phyloP scores from a whole-genome alignment of 1,140 invertebrate genomes.

The Drosophila sp. region DNA sequence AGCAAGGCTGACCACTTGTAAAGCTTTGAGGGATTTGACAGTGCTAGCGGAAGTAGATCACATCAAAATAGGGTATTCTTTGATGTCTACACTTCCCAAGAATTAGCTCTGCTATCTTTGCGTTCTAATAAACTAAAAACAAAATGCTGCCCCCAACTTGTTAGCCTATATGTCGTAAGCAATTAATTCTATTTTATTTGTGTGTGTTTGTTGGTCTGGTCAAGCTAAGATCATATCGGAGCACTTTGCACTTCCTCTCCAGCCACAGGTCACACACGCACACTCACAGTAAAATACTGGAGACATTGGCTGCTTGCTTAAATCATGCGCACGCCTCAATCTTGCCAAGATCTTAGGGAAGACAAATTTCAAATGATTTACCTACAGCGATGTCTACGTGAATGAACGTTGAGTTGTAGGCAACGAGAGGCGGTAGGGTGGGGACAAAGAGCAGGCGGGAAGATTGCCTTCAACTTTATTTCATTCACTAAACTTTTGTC shows the following conservation, averaged over 20 bases:
- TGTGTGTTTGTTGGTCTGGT: constrained; percentile 16
- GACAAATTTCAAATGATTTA: constrained; percentile 59
- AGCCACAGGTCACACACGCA: constrained; percentile 26
- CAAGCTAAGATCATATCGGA: constrained; percentile 46
- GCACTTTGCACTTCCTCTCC: constrained; percentile 56
- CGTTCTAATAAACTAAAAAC: not conserved
- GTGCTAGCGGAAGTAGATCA: constrained; percentile 26
- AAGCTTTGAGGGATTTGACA: too few relatives aligned
- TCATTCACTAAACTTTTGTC: constrained; percentile 60
- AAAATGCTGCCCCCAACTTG: constrained; percentile 48
- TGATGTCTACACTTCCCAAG: constrained; percentile 20
- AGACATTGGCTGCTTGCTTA: constrained; percentile 33
- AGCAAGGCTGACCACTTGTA: too few relatives aligned
- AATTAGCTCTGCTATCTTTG: not conserved
- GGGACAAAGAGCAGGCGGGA: not conserved
- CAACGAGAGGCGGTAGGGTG: too few relatives aligned
- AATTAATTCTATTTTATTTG: constrained; percentile 45
- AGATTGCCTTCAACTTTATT: constrained; percentile 32
- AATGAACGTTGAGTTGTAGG: constrained; percentile 14
- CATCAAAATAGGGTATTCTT: not conserved
- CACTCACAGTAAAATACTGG: constrained; percentile 32
- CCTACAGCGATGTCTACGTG: constrained; percentile 46
- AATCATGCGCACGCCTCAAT: constrained; percentile 55
- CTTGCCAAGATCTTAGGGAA: constrained; percentile 46
- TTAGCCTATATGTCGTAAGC: constrained; percentile 44